These are phyloP conservation scores for Tragelaphus buxtoni DNA, from an alignment of 2,113 vertebrate species.

Conservation along the genomic window DNA sequence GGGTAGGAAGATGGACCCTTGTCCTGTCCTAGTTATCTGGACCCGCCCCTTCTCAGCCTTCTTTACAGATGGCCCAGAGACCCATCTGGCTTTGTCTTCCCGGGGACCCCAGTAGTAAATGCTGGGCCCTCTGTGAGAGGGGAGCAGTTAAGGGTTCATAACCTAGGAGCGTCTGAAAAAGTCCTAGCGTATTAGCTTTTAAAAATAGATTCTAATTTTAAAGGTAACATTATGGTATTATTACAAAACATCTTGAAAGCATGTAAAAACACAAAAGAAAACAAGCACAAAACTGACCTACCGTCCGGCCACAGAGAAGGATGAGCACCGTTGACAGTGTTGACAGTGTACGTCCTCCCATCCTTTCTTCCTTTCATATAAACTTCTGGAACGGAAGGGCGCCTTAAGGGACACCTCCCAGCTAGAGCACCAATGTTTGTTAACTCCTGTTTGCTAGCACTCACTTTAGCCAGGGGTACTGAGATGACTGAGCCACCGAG, in stretches of 20 bases:
- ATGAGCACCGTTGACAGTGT: neutral
- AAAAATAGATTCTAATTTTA: constrained; percentile 12
- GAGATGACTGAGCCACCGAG: neutral
- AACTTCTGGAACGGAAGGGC: neutral
- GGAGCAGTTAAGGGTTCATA: neutral
- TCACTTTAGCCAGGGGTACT: neutral
- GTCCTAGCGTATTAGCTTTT: neutral
- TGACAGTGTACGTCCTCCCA: neutral
- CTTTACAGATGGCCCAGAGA: neutral
- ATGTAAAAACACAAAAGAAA: neutral
- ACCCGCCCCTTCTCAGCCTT: neutral
- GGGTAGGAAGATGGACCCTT: neutral
- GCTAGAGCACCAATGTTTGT: neutral
- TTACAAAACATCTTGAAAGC: constrained; percentile 17
- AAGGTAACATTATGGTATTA: neutral
- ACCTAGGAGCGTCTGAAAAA: neutral
- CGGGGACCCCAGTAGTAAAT: neutral
- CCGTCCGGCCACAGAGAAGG: neutral
- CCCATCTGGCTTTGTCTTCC: neutral
- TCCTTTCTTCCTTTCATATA: neutral
- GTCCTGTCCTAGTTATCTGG: neutral
- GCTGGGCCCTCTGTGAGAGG: neutral
- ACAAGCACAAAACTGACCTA: neutral
- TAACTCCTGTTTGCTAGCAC: neutral
- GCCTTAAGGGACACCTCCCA: neutral